Percentiles rank a stretch among this genome's conserved stretches.
phyloP scores from a whole-genome alignment of 2,797 vertebrate species.

The Pteronotus mesoamericanus region DNA sequence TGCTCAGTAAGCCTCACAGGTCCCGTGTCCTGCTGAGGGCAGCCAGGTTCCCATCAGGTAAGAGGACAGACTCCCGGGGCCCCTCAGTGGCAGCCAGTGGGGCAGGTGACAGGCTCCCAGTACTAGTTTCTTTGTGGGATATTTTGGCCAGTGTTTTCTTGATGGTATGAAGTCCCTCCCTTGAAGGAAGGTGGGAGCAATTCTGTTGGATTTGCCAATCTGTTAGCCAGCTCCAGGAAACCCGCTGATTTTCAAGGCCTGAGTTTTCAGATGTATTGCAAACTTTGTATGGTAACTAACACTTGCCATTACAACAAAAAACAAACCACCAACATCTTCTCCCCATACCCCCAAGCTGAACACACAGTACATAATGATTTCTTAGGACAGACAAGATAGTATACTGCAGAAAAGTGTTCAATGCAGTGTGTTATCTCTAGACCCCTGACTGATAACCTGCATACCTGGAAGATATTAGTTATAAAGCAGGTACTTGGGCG shows the following conservation, averaged over 20 bases:
- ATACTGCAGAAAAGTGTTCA: background rate
- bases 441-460: background rate
- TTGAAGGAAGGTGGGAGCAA: background rate
- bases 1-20: background rate
- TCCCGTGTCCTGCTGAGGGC: background rate
- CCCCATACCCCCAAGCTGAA: background rate
- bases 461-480: background rate
- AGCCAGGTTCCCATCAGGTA: conserved; percentile 37
- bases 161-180: background rate
- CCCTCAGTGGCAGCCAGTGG: background rate
- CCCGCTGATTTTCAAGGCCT: background rate
- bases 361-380: background rate
- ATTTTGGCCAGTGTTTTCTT: background rate
- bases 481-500: background rate
- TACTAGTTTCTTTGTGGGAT: background rate
- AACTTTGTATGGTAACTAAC: background rate
- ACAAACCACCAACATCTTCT: background rate
- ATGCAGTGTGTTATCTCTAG: background rate
- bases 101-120: too few relatives aligned
- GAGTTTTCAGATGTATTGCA: background rate
- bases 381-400: background rate
- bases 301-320: background rate
- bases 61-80: background rate
- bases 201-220: background rate
- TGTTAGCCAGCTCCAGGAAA: background rate